Evolutionary conservation across 2,113 vertebrate genomes (phyloP), one percentile per base, ranked within the genome.

Genomic region (Spheniscus mendiculus): DNA sequence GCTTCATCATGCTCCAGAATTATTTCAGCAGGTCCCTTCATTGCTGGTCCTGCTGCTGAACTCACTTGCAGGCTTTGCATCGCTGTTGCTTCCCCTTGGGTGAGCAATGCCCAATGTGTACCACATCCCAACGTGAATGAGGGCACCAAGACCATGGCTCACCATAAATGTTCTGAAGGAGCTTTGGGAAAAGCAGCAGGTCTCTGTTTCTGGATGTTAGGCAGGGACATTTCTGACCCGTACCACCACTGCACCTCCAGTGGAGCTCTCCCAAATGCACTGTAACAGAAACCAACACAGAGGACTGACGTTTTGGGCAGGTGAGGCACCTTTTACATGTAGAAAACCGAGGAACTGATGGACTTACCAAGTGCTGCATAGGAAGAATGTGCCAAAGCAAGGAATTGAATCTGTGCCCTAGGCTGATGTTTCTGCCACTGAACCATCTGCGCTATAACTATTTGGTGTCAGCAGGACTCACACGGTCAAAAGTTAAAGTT

Each of bases 61-160:
- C 26, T 12, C 47, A 53, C 26, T 71, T 42, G 26, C 73, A 74
- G 63, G 47, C 27, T 74, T 21, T 58, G 77, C 0, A 1, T 11
- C 0, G 1, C 62, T 2, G 0, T 7, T 49, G 22, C 27, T 67
- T 45, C 26, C 32, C 47, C n/a, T 42, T 10, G 74, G 67, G 22
- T 30, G 36, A 70, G 26, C 59, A 77, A 17, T 14, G 71, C 12
- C 25, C 22, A 42, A 42, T 42, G 0, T 1, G 21, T 21, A 69
- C 34, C 53, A 81, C n/a, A 69, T 7, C 59, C 34, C 61, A n/a
- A 1, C 0, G 34, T 6, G 32, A 70, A 59, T 2, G 16, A 65
- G 58, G 50, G 30, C 77, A 69, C 8, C 56, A 52, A 34, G 47
- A 59, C 29, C 61, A 34, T 0, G 7, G 61, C 19, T 69, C 49